Percentiles rank a stretch among this genome's conserved stretches.
These are phyloP conservation scores for Conistra vaccinii DNA, from an alignment of 2,888 invertebrate genomes.

Conservation along the genomic window DNA sequence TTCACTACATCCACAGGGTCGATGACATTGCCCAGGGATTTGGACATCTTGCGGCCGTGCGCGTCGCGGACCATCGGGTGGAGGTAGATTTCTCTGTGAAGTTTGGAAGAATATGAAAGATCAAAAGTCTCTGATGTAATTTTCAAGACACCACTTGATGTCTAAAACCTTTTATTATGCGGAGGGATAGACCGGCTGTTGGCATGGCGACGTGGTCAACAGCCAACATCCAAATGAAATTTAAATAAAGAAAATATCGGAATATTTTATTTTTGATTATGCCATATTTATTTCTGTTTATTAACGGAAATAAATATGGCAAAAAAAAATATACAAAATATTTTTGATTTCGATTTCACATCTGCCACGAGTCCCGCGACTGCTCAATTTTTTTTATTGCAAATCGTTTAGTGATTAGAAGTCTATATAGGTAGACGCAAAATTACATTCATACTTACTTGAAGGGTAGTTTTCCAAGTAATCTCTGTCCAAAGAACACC, in stretches of 20 bases:
- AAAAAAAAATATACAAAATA: too few species aligned
- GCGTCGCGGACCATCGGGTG: slow-evolving; percentile 99
- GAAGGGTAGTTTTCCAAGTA: slow-evolving; percentile 98
- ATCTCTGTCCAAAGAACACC: slow-evolving; percentile 98
- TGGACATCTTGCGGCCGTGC: slow-evolving; percentile 99
- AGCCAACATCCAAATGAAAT: too few species aligned
- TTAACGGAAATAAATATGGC: too few species aligned
- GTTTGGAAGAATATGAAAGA: neutral
- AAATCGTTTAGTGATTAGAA: neutral
- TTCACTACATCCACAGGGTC: slow-evolving; percentile 98
- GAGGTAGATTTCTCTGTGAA: slow-evolving; percentile 94
- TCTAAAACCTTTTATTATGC: too few species aligned
- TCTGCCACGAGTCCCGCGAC: too few species aligned
- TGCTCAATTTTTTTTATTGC: too few species aligned
- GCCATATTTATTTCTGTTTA: too few species aligned
- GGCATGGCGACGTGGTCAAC: too few species aligned
- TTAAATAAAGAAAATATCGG: too few species aligned
- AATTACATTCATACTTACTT: slow-evolving; percentile 85
- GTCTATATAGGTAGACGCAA: neutral
- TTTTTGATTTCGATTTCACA: too few species aligned
- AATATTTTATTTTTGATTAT: too few species aligned
- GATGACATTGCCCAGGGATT: slow-evolving; percentile 99
- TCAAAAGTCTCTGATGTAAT: neutral
- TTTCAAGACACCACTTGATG: neutral
- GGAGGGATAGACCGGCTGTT: too few species aligned